Base-by-base conservation (phyloP, 2,888 invertebrate species). In the Lithophane socia region DNA sequence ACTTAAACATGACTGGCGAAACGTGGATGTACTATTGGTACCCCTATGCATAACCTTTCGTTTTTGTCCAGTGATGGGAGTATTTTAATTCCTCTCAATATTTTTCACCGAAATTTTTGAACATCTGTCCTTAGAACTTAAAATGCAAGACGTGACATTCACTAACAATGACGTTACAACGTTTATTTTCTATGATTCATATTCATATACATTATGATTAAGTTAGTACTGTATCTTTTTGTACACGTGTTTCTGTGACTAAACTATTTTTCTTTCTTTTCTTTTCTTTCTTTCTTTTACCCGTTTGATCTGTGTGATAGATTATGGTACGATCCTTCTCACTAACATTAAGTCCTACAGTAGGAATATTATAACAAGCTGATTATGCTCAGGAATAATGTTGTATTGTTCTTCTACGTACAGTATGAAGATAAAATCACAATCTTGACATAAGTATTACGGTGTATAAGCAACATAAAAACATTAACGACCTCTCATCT, bases 401-500 rank as follows among this genome's bases (percentile, higher is more conserved):
- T 10, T 52, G 49, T 18, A n/a, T 49, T 18, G 58, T 49, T 49
- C 58, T 1, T 44, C n/a, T 37, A 24, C 13, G 1, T 24, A 37
- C 21, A 52, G 37, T 47, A 60, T 24, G 21, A 16, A 61, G 44
- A 82, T 78, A 71, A 83, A 70, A 64, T 54, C 79, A 67, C 58
- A 79, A 63, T 74, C 44, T 79, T 24, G 58, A 5, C 54, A 68
- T 42, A 79, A 74, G 42, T 37, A 52, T 65, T 56, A 2, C 49
- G 5, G 16, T 76, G 56, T 47, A 70, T 60, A 70, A 64, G 56
- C 61, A 61, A 67, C 52, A 77, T 77, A 80, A 82, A 70, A 71
- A 67, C 60, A 79, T 85, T 84, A 85, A 85, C 83, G 60, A 56
- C 78, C 75, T 64, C 56, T 71, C 67, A 9, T 61, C 67, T 84